These are phyloP conservation scores for Microplitis deprimator DNA, from an alignment of 2,888 invertebrate species.

Conservation along the genomic window DNA sequence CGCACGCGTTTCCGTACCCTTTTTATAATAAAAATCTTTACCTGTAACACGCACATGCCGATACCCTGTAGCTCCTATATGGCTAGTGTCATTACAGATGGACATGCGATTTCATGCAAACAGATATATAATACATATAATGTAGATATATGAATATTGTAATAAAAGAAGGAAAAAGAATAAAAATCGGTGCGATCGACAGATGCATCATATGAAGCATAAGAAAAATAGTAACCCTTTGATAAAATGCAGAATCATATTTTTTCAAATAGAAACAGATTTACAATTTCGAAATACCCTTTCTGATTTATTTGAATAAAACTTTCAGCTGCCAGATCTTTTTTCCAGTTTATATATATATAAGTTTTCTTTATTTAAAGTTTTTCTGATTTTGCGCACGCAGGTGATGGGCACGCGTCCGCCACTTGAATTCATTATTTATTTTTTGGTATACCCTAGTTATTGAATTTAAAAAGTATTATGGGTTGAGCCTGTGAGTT, in stretches of 20 bases:
- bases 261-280: constrained; percentile 9
- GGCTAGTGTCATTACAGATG: constrained; percentile 38
- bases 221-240: constrained; percentile 47
- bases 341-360: constrained; percentile 13
- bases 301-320: constrained; percentile 50
- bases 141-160: constrained; percentile 27
- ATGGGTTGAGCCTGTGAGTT: no score
- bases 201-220: constrained; percentile 40
- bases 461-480: no score
- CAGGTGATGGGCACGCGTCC: constrained; percentile 68
- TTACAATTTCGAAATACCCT: constrained; percentile 13
- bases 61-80: constrained; percentile 23
- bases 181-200: constrained; percentile 43
- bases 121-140: background rate
- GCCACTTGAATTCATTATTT: constrained; percentile 36
- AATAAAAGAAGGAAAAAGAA: constrained; percentile 27
- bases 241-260: constrained; percentile 46
- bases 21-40: constrained; percentile 34
- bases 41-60: constrained; percentile 35
- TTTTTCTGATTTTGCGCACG: constrained; percentile 37
- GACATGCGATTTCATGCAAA: constrained; percentile 37
- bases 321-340: constrained; percentile 49
- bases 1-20: constrained; percentile 46
- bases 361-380: no score
- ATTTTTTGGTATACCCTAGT: no score